Evolutionary conservation across 1,140 invertebrate genomes (phyloP).

Genomic region (Drosophila nigromelanica): DNA sequence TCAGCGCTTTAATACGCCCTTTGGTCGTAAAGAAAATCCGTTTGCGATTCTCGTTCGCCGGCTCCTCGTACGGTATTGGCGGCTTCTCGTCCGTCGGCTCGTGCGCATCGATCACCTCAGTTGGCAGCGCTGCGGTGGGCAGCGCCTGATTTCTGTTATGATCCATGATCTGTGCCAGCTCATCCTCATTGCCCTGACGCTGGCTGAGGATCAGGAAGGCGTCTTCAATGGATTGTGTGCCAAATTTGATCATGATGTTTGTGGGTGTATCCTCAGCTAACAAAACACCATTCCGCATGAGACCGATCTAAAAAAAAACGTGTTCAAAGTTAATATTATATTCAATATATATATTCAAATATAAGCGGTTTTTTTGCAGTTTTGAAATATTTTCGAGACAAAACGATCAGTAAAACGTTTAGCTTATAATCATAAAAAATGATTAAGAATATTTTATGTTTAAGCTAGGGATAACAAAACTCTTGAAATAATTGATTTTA

Average conservation of each 20-base stretch:
- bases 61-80: slow-evolving; percentile 57
- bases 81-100: slow-evolving; percentile 53
- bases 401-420: too few relatives aligned
- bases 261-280: slow-evolving; percentile 93
- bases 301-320: slow-evolving; percentile 89
- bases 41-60: slow-evolving; percentile 64
- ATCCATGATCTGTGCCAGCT: slow-evolving; percentile 58
- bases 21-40: slow-evolving; percentile 78
- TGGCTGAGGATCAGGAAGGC: slow-evolving; percentile 89
- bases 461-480: too few relatives aligned
- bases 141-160: slow-evolving; percentile 53
- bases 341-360: too few relatives aligned
- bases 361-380: too few relatives aligned
- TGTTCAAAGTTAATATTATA: background rate
- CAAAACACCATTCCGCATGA: slow-evolving; percentile 93
- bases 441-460: too few relatives aligned
- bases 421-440: too few relatives aligned
- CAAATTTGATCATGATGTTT: slow-evolving; percentile 87
- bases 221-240: slow-evolving; percentile 89
- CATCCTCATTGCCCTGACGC: slow-evolving; percentile 85
- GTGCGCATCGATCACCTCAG: slow-evolving; percentile 69
- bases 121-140: slow-evolving; percentile 54
- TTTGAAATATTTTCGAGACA: background rate
- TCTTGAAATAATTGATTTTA: too few relatives aligned
- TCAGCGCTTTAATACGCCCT: slow-evolving; percentile 77